Base-by-base conservation (phyloP, 2,888 invertebrate genomes). In the Ypsolopha scabrella region DNA sequence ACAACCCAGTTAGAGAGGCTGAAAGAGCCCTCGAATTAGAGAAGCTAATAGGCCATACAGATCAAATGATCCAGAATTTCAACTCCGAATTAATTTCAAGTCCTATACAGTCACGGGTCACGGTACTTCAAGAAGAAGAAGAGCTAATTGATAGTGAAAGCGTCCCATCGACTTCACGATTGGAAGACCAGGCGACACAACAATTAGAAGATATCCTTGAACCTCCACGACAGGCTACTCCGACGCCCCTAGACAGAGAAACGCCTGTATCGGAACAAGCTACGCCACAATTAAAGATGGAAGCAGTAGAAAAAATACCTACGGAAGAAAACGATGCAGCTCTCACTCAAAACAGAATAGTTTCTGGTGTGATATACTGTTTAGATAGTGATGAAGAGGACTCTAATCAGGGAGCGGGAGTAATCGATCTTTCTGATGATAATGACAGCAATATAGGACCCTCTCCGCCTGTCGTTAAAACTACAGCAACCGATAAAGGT, bases 371-470 rank as follows among this genome's bases (percentile, higher is more conserved):
- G 7, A 24, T 46, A 10, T 48, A 37, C 44, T 39, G 67, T 79
- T 10, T 83, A 38, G 85, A 86, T 50, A 85, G 83, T 51, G 86
- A 87, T 35, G 86, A 85, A 1, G 86, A 83, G 2, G 65, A 60
- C 34, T 35, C 58, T 33, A 24, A n/a, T 35, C n/a, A 45, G 9
- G 34, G 6, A 24, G 13, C 13, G 11, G 6, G 37, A 8, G 36
- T 33, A 9, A 14, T 36, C 7, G 47, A 47, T 10, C 37, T 72
- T 2, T 70, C 75, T 0, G 67, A 65, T 10, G 72, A 77, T 0
- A 68, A 70, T 2, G 11, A 47, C 41, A 13, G 35, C 13, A 35
- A 34, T 14, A 35, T 11, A 34, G 7, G 1, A 34, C 52, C 13
- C 7, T 11, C 50, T 7, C 38, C 39, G 1, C 6, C 50, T 1